Percentiles rank a stretch among this genome's conserved stretches.
Evolutionary conservation across 2,113 vertebrate genomes (phyloP).

Genomic region (Ivindomyrus marchei): DNA sequence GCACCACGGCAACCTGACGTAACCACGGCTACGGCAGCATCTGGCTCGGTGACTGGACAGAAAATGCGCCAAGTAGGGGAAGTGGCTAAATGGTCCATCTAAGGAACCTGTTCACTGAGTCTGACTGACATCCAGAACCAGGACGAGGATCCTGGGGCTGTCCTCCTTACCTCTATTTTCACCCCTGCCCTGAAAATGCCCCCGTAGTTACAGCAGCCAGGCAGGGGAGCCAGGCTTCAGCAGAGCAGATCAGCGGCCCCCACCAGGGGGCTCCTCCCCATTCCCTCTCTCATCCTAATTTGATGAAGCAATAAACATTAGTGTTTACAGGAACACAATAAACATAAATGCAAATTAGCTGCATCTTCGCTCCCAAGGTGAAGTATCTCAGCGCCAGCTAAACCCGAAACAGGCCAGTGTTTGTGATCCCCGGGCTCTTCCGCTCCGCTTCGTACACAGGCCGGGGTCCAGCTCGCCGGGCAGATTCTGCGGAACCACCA

Average conservation of each 20-base stretch:
- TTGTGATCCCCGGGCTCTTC: not conserved
- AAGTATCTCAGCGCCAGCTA: not conserved
- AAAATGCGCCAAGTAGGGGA: not conserved
- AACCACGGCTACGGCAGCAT: not conserved
- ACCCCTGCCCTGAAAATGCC: not conserved
- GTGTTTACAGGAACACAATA: constrained; percentile 2
- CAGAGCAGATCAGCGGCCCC: not conserved
- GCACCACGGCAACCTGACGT: not conserved
- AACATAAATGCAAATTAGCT: constrained; percentile 3
- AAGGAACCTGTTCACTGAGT: not conserved
- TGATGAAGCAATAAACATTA: constrained; percentile 2
- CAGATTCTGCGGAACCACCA: constrained; percentile 12
- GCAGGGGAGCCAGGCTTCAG: not conserved
- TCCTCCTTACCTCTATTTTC: not conserved
- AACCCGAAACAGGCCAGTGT: not conserved
- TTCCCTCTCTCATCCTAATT: not conserved
- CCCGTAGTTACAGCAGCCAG: too few species aligned
- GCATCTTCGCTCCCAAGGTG: not conserved
- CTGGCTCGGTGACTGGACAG: not conserved
- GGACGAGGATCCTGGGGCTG: not conserved
- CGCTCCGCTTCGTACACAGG: not conserved
- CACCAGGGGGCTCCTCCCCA: not conserved
- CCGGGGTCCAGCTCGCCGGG: not conserved
- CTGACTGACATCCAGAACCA: not conserved
- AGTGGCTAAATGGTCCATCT: not conserved